Percentiles rank a stretch among this genome's conserved stretches.
phyloP scores from a whole-genome alignment of 2,888 invertebrate genomes.

The Tromatobia lineatoria region DNA sequence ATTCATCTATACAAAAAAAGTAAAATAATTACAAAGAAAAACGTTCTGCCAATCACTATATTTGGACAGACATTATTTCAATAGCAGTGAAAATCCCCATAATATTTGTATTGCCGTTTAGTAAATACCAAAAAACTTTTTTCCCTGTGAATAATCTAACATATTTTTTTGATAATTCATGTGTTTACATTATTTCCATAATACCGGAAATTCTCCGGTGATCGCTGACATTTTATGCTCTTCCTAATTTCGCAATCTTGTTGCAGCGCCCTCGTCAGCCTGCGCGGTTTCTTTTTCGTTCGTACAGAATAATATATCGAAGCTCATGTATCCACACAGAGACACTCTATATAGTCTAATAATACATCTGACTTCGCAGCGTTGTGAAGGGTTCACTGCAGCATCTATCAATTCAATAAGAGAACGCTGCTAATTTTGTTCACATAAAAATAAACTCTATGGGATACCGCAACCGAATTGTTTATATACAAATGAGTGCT shows the following conservation, averaged over 20 bases:
- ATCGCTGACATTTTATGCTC: background rate
- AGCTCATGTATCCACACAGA: slow-evolving; percentile 8
- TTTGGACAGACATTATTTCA: background rate
- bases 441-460: slow-evolving; percentile 39
- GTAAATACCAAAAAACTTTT: background rate
- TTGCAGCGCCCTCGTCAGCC: slow-evolving; percentile 6
- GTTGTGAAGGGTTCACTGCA: slow-evolving; percentile 15
- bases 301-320: slow-evolving; percentile 28
- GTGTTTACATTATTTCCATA: slow-evolving; percentile 18
- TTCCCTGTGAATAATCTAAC: background rate
- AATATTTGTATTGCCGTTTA: background rate
- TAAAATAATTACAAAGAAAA: too few species aligned
- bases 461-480: slow-evolving; percentile 1
- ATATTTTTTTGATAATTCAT: background rate
- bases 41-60: background rate
- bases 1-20: too few species aligned
- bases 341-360: slow-evolving; percentile 38
- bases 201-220: slow-evolving; percentile 10
- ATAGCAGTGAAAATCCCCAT: background rate
- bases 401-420: slow-evolving; percentile 41
- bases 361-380: slow-evolving; percentile 41
- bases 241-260: slow-evolving; percentile 17
- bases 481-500: slow-evolving; percentile 12
- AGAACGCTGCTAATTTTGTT: slow-evolving; percentile 50
- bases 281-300: slow-evolving; percentile 2